These are phyloP conservation scores for Coluber constrictor DNA, from an alignment of 2,797 vertebrate genomes.

Conservation along the genomic window DNA sequence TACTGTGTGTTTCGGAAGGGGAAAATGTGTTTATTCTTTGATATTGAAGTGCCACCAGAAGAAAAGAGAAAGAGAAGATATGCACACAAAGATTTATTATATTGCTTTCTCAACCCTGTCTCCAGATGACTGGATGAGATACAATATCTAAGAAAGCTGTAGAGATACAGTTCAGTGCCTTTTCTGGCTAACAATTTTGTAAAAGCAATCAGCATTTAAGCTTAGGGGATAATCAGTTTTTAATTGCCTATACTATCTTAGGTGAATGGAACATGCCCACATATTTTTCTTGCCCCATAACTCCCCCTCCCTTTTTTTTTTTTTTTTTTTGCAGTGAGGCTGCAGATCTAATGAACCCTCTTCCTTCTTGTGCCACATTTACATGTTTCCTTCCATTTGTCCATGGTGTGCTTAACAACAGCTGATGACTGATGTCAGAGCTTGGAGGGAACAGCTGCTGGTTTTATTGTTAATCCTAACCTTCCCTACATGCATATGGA, in stretches of 20 bases:
- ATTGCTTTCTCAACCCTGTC: neutral
- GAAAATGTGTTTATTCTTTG: neutral
- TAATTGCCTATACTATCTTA: neutral
- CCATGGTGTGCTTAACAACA: constrained; percentile 31
- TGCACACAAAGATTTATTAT: neutral
- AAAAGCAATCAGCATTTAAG: accelerated
- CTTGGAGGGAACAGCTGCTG: constrained; percentile 67
- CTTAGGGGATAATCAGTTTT: neutral
- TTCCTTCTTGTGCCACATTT: neutral
- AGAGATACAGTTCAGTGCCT: neutral
- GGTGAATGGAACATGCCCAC: no score
- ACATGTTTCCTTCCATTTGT: constrained; percentile 48
- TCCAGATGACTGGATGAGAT: neutral
- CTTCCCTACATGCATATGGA: constrained; percentile 56
- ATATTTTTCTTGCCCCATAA: neutral
- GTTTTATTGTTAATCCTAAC: constrained; percentile 68
- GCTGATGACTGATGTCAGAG: constrained; percentile 61
- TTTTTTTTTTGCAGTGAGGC: neutral
- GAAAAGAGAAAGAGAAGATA: neutral
- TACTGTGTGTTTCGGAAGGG: neutral
- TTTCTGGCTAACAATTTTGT: neutral
- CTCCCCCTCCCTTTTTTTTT: accelerated
- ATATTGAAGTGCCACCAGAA: neutral
- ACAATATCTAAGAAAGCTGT: neutral
- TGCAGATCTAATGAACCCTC: neutral